These are phyloP conservation scores for Oreotragus oreotragus DNA, from an alignment of 2,113 vertebrate species.

Conservation along the genomic window DNA sequence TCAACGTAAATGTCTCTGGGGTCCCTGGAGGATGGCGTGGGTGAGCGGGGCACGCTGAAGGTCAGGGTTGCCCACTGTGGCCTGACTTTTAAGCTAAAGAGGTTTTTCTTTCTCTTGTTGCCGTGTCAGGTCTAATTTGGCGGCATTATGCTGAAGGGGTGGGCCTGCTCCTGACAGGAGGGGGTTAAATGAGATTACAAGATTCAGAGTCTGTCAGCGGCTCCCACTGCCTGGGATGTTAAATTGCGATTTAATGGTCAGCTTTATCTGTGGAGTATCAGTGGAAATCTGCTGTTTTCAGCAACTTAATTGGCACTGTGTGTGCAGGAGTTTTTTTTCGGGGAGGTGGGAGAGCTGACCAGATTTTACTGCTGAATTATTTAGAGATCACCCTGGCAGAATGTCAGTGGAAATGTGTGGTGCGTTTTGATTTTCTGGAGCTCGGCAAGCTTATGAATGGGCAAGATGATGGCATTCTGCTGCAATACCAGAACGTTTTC, in stretches of 20 bases:
- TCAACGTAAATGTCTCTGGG: conserved; percentile 60
- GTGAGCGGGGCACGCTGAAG: conserved; percentile 77
- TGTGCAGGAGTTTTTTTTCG: conserved; percentile 71
- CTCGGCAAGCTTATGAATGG: neutral
- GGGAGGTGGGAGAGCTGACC: conserved; percentile 10
- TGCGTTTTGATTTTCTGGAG: neutral
- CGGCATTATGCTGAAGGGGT: conserved; percentile 80
- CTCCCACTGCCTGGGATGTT: conserved; percentile 80
- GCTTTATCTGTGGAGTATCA: conserved; percentile 82
- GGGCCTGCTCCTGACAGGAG: conserved; percentile 84
- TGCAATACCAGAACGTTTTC: neutral
- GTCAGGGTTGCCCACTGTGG: conserved; percentile 85
- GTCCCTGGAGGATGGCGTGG: conserved; percentile 75
- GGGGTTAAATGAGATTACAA: conserved; percentile 91
- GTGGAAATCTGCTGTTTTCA: conserved; percentile 85
- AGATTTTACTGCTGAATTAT: conserved; percentile 60
- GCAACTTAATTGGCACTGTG: conserved; percentile 80
- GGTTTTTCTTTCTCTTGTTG: conserved; percentile 84
- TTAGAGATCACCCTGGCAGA: conserved; percentile 28
- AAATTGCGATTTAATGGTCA: conserved; percentile 91
- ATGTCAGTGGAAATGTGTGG: neutral
- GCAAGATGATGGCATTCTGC: neutral
- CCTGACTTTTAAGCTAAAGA: conserved; percentile 89
- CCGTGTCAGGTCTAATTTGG: conserved; percentile 89
- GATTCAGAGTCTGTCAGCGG: conserved; percentile 86